phyloP scores from a whole-genome alignment of 1,140 invertebrate genomes.

The Drosophila murphyi region DNA sequence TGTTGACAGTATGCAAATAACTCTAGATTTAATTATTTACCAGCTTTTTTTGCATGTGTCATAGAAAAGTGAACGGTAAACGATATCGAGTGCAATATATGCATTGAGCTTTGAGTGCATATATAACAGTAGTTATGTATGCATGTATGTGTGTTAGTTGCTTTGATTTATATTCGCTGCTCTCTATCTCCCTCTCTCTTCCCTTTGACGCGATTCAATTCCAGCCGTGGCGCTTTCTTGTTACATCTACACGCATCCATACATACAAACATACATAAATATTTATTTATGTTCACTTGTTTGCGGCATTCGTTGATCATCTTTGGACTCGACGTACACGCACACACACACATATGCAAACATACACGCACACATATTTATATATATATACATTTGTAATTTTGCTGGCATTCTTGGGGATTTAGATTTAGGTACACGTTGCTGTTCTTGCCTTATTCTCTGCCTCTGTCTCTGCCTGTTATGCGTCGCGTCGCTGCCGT shows the following conservation, averaged over 20 bases:
- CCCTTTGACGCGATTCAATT: constrained; percentile 48
- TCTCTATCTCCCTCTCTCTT: background rate
- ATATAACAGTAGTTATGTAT: constrained; percentile 2
- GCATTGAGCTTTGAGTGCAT: constrained; percentile 19
- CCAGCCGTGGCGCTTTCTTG: constrained; percentile 40
- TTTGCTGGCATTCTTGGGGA: constrained; percentile 54
- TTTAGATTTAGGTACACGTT: constrained; percentile 53
- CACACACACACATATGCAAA: constrained; percentile 5
- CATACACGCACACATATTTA: too few relatives aligned
- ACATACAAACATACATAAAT: constrained; percentile 12
- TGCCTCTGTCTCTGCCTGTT: constrained; percentile 17
- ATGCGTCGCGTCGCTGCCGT: constrained; percentile 29
- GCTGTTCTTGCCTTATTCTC: constrained; percentile 7
- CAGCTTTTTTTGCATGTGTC: background rate
- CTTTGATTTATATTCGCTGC: constrained; percentile 31
- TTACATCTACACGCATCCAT: background rate
- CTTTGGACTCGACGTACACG: constrained; percentile 37
- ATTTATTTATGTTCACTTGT: constrained; percentile 43
- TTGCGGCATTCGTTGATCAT: constrained; percentile 47
- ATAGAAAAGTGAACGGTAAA: constrained; percentile 1
- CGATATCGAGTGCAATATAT: constrained; percentile 1
- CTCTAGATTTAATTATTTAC: too few relatives aligned
- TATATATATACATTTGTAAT: constrained; percentile 23
- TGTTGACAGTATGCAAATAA: background rate
- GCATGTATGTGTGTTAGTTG: constrained; percentile 18